Evolutionary conservation across 2,113 vertebrate species (phyloP), one percentile per base, ranked within the genome.

Genomic region (Platichthys flesus): DNA sequence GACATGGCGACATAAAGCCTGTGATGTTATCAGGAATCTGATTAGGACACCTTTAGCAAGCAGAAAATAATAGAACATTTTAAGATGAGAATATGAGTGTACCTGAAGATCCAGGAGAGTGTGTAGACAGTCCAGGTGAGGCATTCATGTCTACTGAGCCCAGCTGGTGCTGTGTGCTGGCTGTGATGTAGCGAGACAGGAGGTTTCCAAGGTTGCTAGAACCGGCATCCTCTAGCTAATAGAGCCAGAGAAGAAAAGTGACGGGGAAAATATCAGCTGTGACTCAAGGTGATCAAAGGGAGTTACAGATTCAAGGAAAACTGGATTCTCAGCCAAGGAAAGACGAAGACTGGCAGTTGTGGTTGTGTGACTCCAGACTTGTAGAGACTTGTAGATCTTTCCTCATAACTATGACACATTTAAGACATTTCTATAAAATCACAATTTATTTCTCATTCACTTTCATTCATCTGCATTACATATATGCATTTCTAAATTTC

Each of bases 31-130:
- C 20, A 54, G 1, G 23, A 26, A 31, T 31, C 16, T 16, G 31
- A 31, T 15, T 59, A 18, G 57, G 15, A 35, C 4, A n/a, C 16
- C 1, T 14, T n/a, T 1, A 40, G 35, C 1, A 24, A 55, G n/a
- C 23, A 16, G 24, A 65, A 4, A 13, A 35, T 20, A 21, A 47
- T 47, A 55, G 8, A 18, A 26, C 14, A 9, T 2, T 47, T 6
- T 4, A 45, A 18, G 28, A 31, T 31, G 28, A 31, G 28, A 31
- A 31, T 8, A 23, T 3, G 28, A 65, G 7, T 12, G 1, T 91
- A 99, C 98, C 97, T 96, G 97, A 97, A 74, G 97, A 99, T 71
- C 97, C 98, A 71, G 97, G 97, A 24, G 98, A 99, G 1, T 98
- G 95, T 62, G 96, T 97, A 64, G 96, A 98, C 72, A 97, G 96